These are phyloP conservation scores for Diaphora mendica DNA, from an alignment of 2,888 invertebrate genomes.

Conservation along the genomic window DNA sequence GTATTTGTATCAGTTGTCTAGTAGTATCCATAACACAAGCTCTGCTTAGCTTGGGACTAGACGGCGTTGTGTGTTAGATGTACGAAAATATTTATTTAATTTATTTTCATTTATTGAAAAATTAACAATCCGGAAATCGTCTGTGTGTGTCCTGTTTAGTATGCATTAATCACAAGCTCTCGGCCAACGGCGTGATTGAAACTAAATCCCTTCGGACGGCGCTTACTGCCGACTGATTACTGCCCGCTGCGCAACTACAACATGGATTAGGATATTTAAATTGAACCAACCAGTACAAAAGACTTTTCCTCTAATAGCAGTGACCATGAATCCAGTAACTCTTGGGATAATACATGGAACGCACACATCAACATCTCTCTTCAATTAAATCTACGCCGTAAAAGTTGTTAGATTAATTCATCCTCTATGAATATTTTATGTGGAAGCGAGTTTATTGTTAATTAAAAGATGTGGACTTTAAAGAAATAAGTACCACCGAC, in stretches of 20 bases:
- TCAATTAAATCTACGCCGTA: constrained; percentile 34
- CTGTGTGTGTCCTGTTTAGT: constrained; percentile 78
- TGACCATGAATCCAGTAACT: constrained; percentile 13
- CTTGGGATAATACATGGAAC: constrained; percentile 13
- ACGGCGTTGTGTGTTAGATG: no score
- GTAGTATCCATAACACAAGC: no score
- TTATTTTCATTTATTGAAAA: no score
- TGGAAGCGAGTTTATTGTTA: constrained; percentile 32
- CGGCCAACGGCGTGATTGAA: constrained; percentile 80
- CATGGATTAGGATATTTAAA: constrained; percentile 78
- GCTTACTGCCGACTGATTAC: constrained; percentile 77
- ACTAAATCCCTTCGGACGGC: constrained; percentile 79
- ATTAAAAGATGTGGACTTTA: constrained; percentile 34
- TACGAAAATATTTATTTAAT: no score
- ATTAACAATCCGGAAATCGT: constrained; percentile 61
- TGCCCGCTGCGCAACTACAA: constrained; percentile 64
- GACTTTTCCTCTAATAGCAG: constrained; percentile 47
- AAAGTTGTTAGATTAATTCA: constrained; percentile 31
- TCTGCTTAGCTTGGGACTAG: no score
- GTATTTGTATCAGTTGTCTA: no score
- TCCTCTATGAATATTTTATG: constrained; percentile 43
- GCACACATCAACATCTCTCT: constrained; percentile 33
- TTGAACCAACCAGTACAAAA: constrained; percentile 57
- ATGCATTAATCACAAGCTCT: constrained; percentile 83
- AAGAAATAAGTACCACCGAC: constrained; percentile 9